Conservation (phyloP, 2,113 vertebrate genomes). For the Aix galericulata region DNA sequence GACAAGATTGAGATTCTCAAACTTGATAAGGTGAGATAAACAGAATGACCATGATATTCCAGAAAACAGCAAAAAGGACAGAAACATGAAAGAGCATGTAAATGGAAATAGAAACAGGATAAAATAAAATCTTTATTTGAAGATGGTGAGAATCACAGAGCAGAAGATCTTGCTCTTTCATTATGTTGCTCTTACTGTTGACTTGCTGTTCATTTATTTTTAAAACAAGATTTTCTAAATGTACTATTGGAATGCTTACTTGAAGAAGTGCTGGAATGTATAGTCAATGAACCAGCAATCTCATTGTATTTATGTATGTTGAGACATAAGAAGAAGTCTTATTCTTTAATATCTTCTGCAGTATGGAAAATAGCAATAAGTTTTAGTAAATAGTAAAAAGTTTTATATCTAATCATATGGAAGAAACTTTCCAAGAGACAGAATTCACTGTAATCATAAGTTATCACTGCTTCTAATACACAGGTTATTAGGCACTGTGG, state of each 20-base stretch:
- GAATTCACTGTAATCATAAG: not conserved
- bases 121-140: not conserved
- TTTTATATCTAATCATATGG: not conserved
- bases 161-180: not conserved
- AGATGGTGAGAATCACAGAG: not conserved
- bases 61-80: not conserved
- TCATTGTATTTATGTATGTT: not conserved
- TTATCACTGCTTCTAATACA: not conserved
- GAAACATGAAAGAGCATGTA: not conserved
- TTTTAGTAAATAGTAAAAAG: no score
- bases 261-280: not conserved
- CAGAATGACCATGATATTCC: not conserved
- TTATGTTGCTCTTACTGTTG: not conserved
- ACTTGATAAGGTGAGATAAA: not conserved
- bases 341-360: not conserved
- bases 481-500: not conserved
- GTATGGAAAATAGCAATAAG: not conserved
- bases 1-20: not conserved
- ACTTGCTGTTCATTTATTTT: not conserved
- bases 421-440: not conserved
- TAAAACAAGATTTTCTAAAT: not conserved
- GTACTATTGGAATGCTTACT: not conserved
- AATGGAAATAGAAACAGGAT: not conserved
- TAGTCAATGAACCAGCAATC: not conserved
- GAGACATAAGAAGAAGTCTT: not conserved